Conservation (phyloP, 2,113 vertebrate genomes). For the Lepus timidus region DNA sequence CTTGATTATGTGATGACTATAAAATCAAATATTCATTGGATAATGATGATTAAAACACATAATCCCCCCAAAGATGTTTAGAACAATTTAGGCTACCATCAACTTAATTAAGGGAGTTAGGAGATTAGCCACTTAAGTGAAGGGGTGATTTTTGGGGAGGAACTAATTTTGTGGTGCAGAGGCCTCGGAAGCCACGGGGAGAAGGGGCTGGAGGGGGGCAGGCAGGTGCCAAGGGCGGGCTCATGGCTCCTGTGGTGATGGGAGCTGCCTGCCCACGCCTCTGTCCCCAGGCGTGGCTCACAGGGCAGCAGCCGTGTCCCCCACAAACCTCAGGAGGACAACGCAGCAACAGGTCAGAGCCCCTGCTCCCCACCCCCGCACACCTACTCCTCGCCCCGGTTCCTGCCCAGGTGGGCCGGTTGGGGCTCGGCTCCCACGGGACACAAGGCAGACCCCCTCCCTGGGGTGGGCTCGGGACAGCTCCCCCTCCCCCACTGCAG, state of each 20-base stretch:
- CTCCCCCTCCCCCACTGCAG: too few relatives aligned
- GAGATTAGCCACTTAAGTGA: conserved; percentile 85
- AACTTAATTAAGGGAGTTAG: conserved; percentile 87
- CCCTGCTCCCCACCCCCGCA: too few relatives aligned
- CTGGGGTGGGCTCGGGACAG: too few relatives aligned
- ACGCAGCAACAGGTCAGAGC: too few relatives aligned
- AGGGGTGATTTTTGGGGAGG: conserved; percentile 79
- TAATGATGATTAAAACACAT: conserved; percentile 90
- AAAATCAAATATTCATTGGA: conserved; percentile 87
- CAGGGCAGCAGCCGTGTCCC: too few relatives aligned
- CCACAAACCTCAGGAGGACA: too few relatives aligned
- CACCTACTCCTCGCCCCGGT: too few relatives aligned
- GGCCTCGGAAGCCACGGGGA: conserved; percentile 50
- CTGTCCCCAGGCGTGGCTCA: too few relatives aligned
- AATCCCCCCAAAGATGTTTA: conserved; percentile 90
- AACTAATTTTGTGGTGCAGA: conserved; percentile 71
- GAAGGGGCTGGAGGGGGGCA: background rate
- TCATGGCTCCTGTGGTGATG: too few relatives aligned
- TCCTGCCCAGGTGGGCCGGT: too few relatives aligned
- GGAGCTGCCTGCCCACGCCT: background rate
- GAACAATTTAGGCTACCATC: conserved; percentile 88
- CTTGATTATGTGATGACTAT: conserved; percentile 87
- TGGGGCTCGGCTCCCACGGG: too few relatives aligned
- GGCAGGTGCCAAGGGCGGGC: background rate
- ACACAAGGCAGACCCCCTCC: too few relatives aligned